Evolutionary conservation across 64 coral and sea anemone genomes (phyloP).

Genomic region (Porites australiensis): DNA sequence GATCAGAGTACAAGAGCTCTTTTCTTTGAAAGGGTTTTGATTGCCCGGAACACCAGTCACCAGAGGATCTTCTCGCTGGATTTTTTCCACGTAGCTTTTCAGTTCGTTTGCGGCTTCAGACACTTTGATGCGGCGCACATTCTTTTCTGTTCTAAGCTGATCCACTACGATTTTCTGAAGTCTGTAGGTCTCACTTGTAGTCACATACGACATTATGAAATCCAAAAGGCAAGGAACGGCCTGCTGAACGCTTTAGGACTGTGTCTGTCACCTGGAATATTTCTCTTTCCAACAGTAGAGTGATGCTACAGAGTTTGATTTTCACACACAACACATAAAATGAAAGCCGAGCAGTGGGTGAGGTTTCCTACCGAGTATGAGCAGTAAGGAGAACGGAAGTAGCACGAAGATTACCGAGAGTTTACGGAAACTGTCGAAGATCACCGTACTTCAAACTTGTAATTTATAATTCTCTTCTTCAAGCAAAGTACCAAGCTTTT

Average conservation of each 20-base stretch:
- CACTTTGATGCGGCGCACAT: slow-evolving; percentile 50
- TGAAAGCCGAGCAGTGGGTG: not conserved
- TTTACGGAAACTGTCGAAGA: not conserved
- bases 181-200: slow-evolving; percentile 18
- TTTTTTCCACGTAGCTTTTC: slow-evolving; percentile 50
- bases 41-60: slow-evolving; percentile 27
- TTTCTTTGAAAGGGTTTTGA: slow-evolving; percentile 56
- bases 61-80: slow-evolving; percentile 37
- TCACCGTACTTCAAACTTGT: no score
- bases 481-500: no score
- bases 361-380: slow-evolving; percentile 34
- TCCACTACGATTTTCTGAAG: slow-evolving; percentile 53
- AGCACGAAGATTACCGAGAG: slow-evolving; percentile 1
- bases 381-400: not conserved
- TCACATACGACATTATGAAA: slow-evolving; percentile 26
- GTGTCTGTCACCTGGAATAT: not conserved
- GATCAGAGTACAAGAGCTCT: slow-evolving; percentile 34
- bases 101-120: slow-evolving; percentile 57
- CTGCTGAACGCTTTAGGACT: not conserved
- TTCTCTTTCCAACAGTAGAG: not conserved
- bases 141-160: slow-evolving; percentile 53
- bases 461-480: no score
- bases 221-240: not conserved
- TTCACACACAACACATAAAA: not conserved
- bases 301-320: not conserved